phyloP scores from a whole-genome alignment of 2,113 vertebrate species.

The Parotia lawesii region DNA sequence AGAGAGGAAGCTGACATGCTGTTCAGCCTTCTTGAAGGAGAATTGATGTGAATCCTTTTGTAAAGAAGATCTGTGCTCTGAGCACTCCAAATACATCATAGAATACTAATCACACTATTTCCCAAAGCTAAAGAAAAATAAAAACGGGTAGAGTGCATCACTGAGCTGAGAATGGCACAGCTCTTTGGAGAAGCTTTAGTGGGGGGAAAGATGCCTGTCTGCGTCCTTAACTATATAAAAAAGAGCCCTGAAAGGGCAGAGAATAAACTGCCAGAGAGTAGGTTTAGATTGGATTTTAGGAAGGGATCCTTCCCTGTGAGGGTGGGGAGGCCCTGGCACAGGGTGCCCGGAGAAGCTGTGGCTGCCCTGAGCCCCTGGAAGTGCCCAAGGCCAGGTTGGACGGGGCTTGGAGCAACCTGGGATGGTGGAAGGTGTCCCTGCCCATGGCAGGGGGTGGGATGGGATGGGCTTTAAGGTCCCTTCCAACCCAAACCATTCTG shows the following conservation, averaged over 20 bases:
- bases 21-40: conserved; percentile 35
- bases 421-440: not conserved
- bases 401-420: not conserved
- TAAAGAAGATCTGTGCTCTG: conserved; percentile 40
- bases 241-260: not conserved
- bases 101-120: conserved; percentile 44
- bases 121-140: conserved; percentile 13
- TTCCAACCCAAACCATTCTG: not conserved
- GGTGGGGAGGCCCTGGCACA: not conserved
- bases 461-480: not conserved
- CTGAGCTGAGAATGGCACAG: not conserved
- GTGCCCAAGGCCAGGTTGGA: not conserved
- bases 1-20: conserved; percentile 12
- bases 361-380: not conserved
- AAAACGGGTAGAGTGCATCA: not conserved
- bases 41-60: conserved; percentile 52
- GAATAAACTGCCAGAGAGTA: not conserved
- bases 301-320: not conserved
- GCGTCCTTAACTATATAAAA: not conserved
- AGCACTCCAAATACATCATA: conserved; percentile 23
- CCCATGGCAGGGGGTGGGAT: not conserved
- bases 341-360: not conserved
- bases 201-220: not conserved
- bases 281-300: not conserved
- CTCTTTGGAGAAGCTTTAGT: not conserved